Evolutionary conservation across 2,113 vertebrate genomes (phyloP), one percentile per base, ranked within the genome.

Genomic region (Gymnogyps californianus): DNA sequence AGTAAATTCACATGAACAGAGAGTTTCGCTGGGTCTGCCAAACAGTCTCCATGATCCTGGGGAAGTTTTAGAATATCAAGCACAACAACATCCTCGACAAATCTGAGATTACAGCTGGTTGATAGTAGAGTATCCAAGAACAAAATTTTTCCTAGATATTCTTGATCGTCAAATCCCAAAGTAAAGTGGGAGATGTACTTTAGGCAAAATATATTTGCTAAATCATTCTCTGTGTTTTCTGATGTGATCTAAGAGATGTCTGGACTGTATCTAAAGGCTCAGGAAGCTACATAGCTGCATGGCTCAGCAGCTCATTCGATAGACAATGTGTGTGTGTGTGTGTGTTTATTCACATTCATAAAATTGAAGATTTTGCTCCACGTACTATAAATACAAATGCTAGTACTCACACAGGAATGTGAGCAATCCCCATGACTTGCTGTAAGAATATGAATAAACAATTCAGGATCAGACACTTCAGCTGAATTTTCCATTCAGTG

Each of bases 1-100:
- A 76, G 65, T 58, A 93, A 87, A 62, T 77, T 76, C 46, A 62
- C 36, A 62, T 6, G 69, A 94, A 49, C 65, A 88, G 77, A 62
- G 74, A 49, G 40, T 87, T 95, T 81, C 83, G 59, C 57, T 61
- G 61, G 16, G 13, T 79, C 29, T 93, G 54, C 66, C 70, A 92
- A 84, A 74, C 1, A 65, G 31, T 54, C 36, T 59, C 57, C 20
- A 8, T 71, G 76, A 49, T 82, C 65, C 28, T 22, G 19, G 5
- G 46, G 26, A 93, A 79, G 20, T 69, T 86, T 91, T 36, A 61
- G 77, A 82, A 49, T 82, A 78, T 67, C n/a, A 84, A 51, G 29
- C 13, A 59, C 36, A 58, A 51, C 32, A 76, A 22, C 25, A 65
- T 29, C 49, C 46, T 84, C 7, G 4, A 36, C 29, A 49, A 57